phyloP scores from a whole-genome alignment of 2,888 invertebrate species.

The Drosophila prolongata region DNA sequence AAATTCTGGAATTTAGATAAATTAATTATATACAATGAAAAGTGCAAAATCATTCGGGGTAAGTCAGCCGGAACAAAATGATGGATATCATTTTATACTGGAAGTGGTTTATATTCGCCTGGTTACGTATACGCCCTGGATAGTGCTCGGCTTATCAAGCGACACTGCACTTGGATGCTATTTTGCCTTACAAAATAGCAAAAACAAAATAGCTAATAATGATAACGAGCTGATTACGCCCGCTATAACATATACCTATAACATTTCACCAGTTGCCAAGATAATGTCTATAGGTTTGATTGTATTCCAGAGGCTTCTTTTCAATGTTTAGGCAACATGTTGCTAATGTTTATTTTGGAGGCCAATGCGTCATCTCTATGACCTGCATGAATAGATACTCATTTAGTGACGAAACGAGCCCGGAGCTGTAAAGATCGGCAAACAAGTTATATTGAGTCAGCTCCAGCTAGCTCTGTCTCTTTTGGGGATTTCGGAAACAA shows the following conservation, averaged over 20 bases:
- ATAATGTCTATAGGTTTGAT: constrained; percentile 4
- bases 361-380: constrained; percentile 24
- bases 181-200: constrained; percentile 32
- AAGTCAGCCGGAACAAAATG: constrained; percentile 36
- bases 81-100: neutral
- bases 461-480: constrained; percentile 11
- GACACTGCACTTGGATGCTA: constrained; percentile 38
- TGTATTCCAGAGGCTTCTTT: constrained; percentile 35
- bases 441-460: constrained; percentile 35
- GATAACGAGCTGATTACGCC: constrained; percentile 46
- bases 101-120: constrained; percentile 9
- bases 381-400: neutral
- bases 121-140: constrained; percentile 38
- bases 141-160: constrained; percentile 23
- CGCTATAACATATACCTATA: constrained; percentile 16
- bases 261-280: constrained; percentile 44
- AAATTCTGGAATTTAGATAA: constrained; percentile 27
- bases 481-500: constrained; percentile 18
- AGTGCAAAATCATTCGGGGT: constrained; percentile 11
- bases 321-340: constrained; percentile 22
- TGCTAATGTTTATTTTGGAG: constrained; percentile 8
- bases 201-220: constrained; percentile 26
- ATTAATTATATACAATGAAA: constrained; percentile 6
- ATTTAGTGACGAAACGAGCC: constrained; percentile 24
- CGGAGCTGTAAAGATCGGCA: constrained; percentile 32